Evolutionary conservation across 2,888 invertebrate genomes (phyloP).

Genomic region (Aphrophora alni): DNA sequence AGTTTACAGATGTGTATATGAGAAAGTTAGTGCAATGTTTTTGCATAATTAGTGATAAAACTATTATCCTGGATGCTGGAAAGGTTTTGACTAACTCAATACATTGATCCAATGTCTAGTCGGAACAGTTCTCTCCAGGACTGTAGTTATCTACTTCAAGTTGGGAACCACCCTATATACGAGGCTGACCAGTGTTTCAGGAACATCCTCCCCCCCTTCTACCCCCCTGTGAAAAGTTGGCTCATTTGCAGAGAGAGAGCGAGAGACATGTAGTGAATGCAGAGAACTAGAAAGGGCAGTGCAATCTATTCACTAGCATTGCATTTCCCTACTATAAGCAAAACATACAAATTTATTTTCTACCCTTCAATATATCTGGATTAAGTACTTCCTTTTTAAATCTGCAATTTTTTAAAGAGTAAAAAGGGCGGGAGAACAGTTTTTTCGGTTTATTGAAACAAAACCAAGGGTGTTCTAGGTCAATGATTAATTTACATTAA

Average conservation of each 20-base stretch:
- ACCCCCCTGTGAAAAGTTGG: slow-evolving; percentile 26
- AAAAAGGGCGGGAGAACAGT: neutral
- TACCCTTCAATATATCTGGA: neutral
- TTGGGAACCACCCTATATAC: neutral
- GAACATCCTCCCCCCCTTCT: no score
- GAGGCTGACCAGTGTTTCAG: neutral
- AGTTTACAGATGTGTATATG: no score
- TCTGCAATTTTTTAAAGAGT: neutral
- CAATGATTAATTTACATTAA: neutral
- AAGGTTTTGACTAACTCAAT: neutral
- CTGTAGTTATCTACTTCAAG: neutral
- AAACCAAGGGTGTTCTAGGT: neutral
- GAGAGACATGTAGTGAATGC: slow-evolving; percentile 27
- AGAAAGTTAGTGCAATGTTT: no score
- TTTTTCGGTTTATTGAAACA: neutral
- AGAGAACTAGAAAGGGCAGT: neutral
- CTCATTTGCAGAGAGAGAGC: slow-evolving; percentile 31
- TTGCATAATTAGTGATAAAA: no score
- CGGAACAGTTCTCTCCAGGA: neutral
- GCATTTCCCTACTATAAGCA: neutral
- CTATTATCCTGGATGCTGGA: no score
- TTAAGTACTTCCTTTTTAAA: neutral
- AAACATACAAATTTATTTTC: neutral
- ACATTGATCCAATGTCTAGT: neutral
- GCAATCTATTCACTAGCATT: neutral